A percentile compares a stretch with the other conserved stretches of the same genome.
Conservation (phyloP, 2,888 invertebrate species). For the Synergus gifuensis region DNA sequence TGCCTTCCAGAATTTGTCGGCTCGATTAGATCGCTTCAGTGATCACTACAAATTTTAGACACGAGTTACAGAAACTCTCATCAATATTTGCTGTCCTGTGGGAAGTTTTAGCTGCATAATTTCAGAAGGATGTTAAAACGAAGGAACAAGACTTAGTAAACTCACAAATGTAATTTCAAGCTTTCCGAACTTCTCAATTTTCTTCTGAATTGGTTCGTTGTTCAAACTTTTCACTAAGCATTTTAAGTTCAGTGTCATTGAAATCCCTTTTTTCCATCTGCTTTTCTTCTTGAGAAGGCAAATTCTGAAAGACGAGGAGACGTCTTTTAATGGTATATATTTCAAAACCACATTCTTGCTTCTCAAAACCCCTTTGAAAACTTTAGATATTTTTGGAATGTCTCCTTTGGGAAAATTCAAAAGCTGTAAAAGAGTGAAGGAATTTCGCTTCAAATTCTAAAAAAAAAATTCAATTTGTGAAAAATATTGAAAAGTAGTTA, state of each 20-base stretch:
- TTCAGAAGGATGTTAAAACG: neutral
- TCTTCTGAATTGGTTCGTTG: slow-evolving; percentile 17
- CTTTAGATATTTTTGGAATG: neutral
- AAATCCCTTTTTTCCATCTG: neutral
- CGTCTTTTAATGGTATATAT: neutral
- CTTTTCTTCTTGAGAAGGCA: neutral
- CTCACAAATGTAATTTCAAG: slow-evolving; percentile 9
- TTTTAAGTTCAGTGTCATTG: neutral
- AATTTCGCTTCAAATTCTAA: neutral
- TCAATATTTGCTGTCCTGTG: slow-evolving; percentile 8
- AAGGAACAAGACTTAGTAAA: slow-evolving; percentile 7
- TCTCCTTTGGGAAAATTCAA: neutral
- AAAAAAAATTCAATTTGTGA: neutral
- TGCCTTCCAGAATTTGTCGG: neutral
- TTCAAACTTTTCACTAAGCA: slow-evolving; percentile 33
- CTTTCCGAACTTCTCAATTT: slow-evolving; percentile 4
- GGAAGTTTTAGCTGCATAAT: slow-evolving; percentile 16
- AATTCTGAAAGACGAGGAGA: neutral
- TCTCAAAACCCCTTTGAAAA: neutral
- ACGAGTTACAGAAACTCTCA: neutral
- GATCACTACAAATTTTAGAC: neutral
- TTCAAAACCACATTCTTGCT: neutral
- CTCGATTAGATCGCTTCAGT: slow-evolving; percentile 15
- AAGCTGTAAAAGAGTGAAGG: neutral
- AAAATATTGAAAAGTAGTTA: neutral